Evolutionary conservation across 2,888 invertebrate genomes (phyloP).

Genomic region (Chironomus riparius): DNA sequence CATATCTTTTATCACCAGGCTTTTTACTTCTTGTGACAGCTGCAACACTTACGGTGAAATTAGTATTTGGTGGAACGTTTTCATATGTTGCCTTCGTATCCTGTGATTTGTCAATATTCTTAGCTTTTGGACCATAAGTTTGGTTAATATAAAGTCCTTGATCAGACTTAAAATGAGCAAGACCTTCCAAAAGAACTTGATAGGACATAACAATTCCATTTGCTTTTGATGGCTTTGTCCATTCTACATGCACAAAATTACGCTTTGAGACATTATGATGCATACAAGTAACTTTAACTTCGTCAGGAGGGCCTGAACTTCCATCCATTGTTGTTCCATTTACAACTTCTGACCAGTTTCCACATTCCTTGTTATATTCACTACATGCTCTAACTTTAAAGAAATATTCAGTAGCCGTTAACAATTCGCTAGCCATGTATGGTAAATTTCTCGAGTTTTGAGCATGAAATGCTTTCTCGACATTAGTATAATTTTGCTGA

Average conservation of each 20-base stretch:
- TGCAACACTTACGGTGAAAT: slow-evolving; percentile 68
- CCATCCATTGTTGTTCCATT: slow-evolving; percentile 80
- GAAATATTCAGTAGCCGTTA: slow-evolving; percentile 69
- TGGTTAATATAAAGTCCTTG: slow-evolving; percentile 45
- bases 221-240: slow-evolving; percentile 62
- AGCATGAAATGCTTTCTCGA: slow-evolving; percentile 53
- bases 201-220: slow-evolving; percentile 75
- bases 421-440: slow-evolving; percentile 60
- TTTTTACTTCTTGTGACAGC: slow-evolving; percentile 68
- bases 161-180: slow-evolving; percentile 48
- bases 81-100: slow-evolving; percentile 48
- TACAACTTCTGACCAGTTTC: slow-evolving; percentile 65
- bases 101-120: slow-evolving; percentile 47
- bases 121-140: slow-evolving; percentile 51
- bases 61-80: slow-evolving; percentile 70
- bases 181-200: slow-evolving; percentile 52
- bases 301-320: slow-evolving; percentile 61
- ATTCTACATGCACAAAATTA: slow-evolving; percentile 58
- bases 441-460: slow-evolving; percentile 56
- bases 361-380: slow-evolving; percentile 64
- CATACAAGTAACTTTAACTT: slow-evolving; percentile 57
- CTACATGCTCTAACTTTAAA: slow-evolving; percentile 76
- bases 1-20: slow-evolving; percentile 56
- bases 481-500: slow-evolving; percentile 46
- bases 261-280: slow-evolving; percentile 46